Evolutionary conservation across 2,888 invertebrate species (phyloP), one percentile per base, ranked within the genome.

Genomic region (Ptychoptera albimana): DNA sequence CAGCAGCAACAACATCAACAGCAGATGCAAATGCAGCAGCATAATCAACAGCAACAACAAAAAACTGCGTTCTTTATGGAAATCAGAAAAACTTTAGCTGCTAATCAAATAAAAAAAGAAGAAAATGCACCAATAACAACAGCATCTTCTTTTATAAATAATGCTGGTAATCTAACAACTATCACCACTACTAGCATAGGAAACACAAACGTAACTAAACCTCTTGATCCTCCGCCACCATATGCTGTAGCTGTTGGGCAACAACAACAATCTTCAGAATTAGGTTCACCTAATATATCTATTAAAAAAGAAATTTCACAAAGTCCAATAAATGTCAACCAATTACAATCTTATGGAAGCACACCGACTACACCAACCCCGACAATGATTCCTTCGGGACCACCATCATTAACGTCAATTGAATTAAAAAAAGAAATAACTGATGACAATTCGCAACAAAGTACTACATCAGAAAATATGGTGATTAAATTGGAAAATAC

Each of bases 371-470:
- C 34, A 62, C 49, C 64, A 64, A 54, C 65, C 64, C 51, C 39
- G 4, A 42, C 46, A 10, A 23, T 7, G 23, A 36, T 45, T 12
- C 44, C 44, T 14, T 36, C 37, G 4, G 63, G 71, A 11, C 55
- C 53, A n/a, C 71, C 74, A 44, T 73, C 73, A 51, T 68, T 73
- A 51, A 74, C 73, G 45, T 65, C 74, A 60, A 61, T 63, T 50
- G 79, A 81, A 59, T 76, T 81, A 9, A 81, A 82, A 56, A 80
- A 79, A 55, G 82, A 82, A 61, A 62, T 79, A 41, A 63, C 80
- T 11, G 81, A 81, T 54, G 81, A 82, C 56, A 75, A 72, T 39
- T 75, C 75, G 0, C 77, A 77, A 54, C 75, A 76, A 54, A 76
- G 75, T 0, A 67, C 68, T 2, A 67, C 70, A 1, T 71, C 71